phyloP scores from a whole-genome alignment of 2,797 vertebrate genomes.

The Novumbra hubbsi region DNA sequence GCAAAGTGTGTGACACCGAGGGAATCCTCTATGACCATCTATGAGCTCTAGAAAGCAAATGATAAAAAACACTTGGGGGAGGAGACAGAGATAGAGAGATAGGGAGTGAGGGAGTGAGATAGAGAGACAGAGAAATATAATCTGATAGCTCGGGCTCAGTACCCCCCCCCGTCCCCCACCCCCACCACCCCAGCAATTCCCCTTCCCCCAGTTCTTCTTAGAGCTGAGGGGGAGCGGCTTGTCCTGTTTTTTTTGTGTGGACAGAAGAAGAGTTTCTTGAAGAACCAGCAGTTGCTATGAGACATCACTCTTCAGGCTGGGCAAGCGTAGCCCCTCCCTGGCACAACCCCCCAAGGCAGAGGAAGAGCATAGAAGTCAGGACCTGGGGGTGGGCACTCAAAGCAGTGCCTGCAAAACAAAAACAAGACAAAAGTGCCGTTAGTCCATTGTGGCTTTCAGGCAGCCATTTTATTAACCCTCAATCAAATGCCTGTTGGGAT shows the following conservation, averaged over 20 bases:
- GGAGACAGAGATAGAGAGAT: conserved; percentile 71
- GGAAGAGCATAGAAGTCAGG: conserved; percentile 85
- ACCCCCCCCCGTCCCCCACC: conserved; percentile 61
- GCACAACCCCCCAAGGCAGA: conserved; percentile 82
- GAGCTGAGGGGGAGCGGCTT: conserved; percentile 81
- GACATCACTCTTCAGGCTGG: conserved; percentile 83
- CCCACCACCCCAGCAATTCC: conserved; percentile 23
- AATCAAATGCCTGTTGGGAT: conserved; percentile 17
- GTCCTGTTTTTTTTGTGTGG: conserved; percentile 80
- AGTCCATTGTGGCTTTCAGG: conserved; percentile 20
- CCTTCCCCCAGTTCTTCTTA: conserved; percentile 72
- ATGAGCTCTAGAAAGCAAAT: conserved; percentile 78
- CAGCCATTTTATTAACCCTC: conserved; percentile 49
- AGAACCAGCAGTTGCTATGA: conserved; percentile 83
- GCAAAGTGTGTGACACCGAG: conserved; percentile 75
- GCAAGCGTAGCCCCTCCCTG: conserved; percentile 75
- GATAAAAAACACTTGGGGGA: conserved; percentile 63
- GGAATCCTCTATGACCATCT: conserved; percentile 70
- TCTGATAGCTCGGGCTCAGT: conserved; percentile 75
- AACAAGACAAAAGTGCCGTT: conserved; percentile 34
- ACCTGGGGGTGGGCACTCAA: conserved; percentile 80
- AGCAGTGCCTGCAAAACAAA: conserved; percentile 74
- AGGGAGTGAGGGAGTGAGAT: conserved; percentile 59
- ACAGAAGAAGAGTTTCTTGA: conserved; percentile 81
- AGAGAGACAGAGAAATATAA: conserved; percentile 78